Base-by-base conservation (phyloP, 1,140 invertebrate genomes). In the Leptinotarsa lineolata region DNA sequence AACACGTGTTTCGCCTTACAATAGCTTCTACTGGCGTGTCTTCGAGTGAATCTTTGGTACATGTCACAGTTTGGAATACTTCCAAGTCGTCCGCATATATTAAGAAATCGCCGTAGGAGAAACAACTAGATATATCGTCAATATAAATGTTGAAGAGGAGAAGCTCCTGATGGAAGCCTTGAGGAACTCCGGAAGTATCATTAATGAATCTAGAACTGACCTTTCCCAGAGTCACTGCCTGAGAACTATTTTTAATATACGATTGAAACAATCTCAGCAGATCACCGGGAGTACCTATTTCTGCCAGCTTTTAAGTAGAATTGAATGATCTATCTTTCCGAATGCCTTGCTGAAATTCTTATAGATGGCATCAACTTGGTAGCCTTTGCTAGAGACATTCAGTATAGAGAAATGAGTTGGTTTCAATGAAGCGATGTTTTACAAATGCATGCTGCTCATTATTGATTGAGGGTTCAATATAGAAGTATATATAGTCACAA, bases 51-150 rank as follows among this genome's bases (percentile, higher is more conserved):
- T n/a, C n/a, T n/a, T n/a, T n/a, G 13, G 45, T 46, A 13, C 45
- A 46, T 46, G 45, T 46, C 45, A 46, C 59, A 6, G 59, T 60
- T 8, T 60, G 59, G 20, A 60, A 60, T 60, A 60, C n/a, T 60
- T 60, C n/a, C 16, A 60, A n/a, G n/a, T 60, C 59, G 20, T 60
- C 59, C 5, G 59, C 59, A 60, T 60, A 60, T n/a, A 60, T 60
- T 18, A 60, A n/a, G n/a, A 60, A 60, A 60, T 60, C 6, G 16
- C 16, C 5, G n/a, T 8, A 60, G 16, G 16, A 18, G n/a, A 60
- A 60, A 60, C 6, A 60, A 18, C 20, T 21, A 60, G 59, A 60
- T 18, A 60, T 60, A 21, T 60, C 59, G 20, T 60, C n/a, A n/a
- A 60, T n/a, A n/a, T 60, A 60, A 60, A 8, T 60, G n/a, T 60